A percentile compares a stretch with the other conserved stretches of the same genome.
Evolutionary conservation across 2,888 invertebrate genomes (phyloP).

Genomic region (Liopterus haemorrhoidalis): DNA sequence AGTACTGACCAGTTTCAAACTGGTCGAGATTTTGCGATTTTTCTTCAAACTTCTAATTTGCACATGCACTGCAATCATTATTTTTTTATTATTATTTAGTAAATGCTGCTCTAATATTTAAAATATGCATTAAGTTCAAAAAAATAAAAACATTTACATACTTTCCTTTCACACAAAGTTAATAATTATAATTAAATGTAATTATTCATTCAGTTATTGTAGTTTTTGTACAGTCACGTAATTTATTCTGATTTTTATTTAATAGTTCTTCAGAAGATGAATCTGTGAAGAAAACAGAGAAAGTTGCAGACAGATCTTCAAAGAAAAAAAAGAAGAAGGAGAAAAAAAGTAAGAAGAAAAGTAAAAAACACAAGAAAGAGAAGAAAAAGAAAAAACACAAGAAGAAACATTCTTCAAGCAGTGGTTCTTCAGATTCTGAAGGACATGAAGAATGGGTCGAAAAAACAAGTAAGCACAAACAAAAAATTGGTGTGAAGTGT

Average conservation of each 20-base stretch:
- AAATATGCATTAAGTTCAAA: too few relatives aligned
- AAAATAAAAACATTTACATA: too few relatives aligned
- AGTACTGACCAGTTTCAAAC: too few relatives aligned
- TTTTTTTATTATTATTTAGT: too few relatives aligned
- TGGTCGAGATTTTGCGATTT: too few relatives aligned
- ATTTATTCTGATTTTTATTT: too few relatives aligned
- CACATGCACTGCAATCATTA: too few relatives aligned
- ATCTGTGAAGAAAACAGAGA: slow-evolving; percentile 42
- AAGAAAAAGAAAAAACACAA: slow-evolving; percentile 44
- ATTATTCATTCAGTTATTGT: slow-evolving; percentile 3
- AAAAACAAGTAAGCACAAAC: slow-evolving; percentile 49
- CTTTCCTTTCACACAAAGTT: slow-evolving; percentile 17
- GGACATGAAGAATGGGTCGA: slow-evolving; percentile 64
- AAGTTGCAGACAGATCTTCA: slow-evolving; percentile 48
- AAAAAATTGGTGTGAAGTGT: slow-evolving; percentile 2
- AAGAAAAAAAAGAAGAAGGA: slow-evolving; percentile 53
- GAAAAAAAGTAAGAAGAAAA: slow-evolving; percentile 50
- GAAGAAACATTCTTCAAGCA: slow-evolving; percentile 42
- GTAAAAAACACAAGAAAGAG: slow-evolving; percentile 51
- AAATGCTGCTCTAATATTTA: too few relatives aligned
- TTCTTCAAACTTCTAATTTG: too few relatives aligned
- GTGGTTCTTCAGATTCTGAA: slow-evolving; percentile 43
- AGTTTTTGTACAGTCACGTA: slow-evolving; percentile 5
- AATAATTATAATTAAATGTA: background rate
- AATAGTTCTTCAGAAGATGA: slow-evolving; percentile 43